These are phyloP conservation scores for Charadrius vociferus DNA, from an alignment of 2,113 vertebrate species.

Conservation along the genomic window DNA sequence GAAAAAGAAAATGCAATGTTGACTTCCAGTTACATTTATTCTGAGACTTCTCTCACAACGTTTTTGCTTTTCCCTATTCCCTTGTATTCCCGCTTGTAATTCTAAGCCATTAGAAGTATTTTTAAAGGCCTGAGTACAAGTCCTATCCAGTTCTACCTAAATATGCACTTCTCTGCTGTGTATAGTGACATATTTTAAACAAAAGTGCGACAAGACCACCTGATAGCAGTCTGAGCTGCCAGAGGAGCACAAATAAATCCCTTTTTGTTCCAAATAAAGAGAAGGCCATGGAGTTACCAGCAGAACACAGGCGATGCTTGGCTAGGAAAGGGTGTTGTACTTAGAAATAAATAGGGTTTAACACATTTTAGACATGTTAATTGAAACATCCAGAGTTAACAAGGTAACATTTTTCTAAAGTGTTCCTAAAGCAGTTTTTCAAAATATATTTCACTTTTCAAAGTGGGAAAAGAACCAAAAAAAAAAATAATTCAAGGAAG, in stretches of 20 bases:
- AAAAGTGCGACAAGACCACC: neutral
- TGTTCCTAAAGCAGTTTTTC: neutral
- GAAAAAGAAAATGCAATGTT: neutral
- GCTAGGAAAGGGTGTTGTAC: neutral
- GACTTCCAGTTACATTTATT: neutral
- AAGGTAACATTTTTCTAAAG: neutral
- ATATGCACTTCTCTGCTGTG: neutral
- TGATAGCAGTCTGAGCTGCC: neutral
- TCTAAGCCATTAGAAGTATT: neutral
- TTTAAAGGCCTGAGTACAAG: neutral
- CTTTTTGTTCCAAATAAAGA: neutral
- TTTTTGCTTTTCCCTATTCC: neutral
- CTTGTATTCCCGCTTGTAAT: neutral
- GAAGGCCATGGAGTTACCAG: neutral
- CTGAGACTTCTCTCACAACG: neutral
- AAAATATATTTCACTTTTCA: neutral
- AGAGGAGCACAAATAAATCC: neutral
- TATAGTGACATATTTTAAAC: neutral
- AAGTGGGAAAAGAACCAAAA: too few species aligned
- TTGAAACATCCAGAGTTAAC: neutral
- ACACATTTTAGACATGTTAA: neutral
- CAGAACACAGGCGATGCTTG: neutral
- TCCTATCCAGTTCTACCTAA: neutral
- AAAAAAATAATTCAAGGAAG: neutral
- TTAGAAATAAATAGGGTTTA: neutral